Conservation (phyloP, 2,797 vertebrate genomes). For the Cottoperca gobio region DNA sequence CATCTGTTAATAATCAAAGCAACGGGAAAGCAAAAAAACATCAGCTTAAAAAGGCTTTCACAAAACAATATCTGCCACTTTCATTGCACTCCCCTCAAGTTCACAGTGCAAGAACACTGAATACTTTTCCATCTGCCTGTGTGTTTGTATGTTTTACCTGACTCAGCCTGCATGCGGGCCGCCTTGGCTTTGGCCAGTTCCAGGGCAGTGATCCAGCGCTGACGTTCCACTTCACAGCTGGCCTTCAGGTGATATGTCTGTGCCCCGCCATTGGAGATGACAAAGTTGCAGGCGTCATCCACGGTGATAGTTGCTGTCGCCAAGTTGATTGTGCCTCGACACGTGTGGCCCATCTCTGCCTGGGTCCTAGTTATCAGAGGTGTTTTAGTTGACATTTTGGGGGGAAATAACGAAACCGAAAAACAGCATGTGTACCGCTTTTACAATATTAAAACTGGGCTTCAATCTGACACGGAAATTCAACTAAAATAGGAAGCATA, state of each 20-base stretch:
- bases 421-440: background rate
- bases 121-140: background rate
- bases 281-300: slow-evolving; percentile 99
- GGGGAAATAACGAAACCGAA: background rate
- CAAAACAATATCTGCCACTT: background rate
- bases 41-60: background rate
- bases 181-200: slow-evolving; percentile 98
- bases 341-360: slow-evolving; percentile 98
- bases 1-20: slow-evolving; percentile 83
- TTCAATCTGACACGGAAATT: background rate
- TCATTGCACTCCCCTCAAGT: background rate
- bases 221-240: slow-evolving; percentile 95
- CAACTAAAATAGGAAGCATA: background rate
- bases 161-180: slow-evolving; percentile 95
- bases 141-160: slow-evolving; percentile 80
- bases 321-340: slow-evolving; percentile 96
- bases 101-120: background rate
- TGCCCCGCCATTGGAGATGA: slow-evolving; percentile 95
- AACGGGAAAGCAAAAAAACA: background rate
- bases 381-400: background rate
- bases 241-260: slow-evolving; percentile 99
- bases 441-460: background rate
- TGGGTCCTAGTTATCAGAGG: slow-evolving; percentile 88
- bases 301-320: slow-evolving; percentile 95
- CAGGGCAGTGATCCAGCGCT: slow-evolving; percentile 96